These are phyloP conservation scores for Polyommatus icarus DNA, from an alignment of 2,888 invertebrate species.

Conservation along the genomic window DNA sequence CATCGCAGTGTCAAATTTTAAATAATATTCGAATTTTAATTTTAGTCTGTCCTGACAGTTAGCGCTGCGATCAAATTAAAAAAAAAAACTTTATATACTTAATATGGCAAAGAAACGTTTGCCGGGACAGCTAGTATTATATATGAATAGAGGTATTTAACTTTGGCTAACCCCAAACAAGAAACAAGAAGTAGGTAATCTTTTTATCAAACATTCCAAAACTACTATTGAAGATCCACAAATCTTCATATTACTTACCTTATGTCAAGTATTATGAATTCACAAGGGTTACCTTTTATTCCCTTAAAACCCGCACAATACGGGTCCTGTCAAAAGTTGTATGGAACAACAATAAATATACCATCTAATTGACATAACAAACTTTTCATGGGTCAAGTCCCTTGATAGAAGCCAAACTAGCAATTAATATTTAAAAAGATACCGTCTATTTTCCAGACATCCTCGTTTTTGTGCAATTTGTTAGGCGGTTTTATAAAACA, in stretches of 20 bases:
- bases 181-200: too few relatives aligned
- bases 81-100: too few relatives aligned
- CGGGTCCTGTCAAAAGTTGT: neutral
- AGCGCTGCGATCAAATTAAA: too few relatives aligned
- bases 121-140: too few relatives aligned
- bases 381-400: slow-evolving; percentile 19
- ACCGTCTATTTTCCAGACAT: slow-evolving; percentile 38
- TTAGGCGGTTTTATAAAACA: neutral
- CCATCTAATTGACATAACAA: slow-evolving; percentile 23
- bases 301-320: slow-evolving; percentile 5
- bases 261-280: slow-evolving; percentile 3
- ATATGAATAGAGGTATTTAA: too few relatives aligned
- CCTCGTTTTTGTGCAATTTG: slow-evolving; percentile 23
- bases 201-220: neutral
- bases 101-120: too few relatives aligned
- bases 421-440: slow-evolving; percentile 42
- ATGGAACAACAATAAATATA: slow-evolving; percentile 1
- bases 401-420: neutral
- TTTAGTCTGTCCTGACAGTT: too few relatives aligned
- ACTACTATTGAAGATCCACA: neutral
- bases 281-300: neutral
- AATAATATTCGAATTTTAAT: too few relatives aligned
- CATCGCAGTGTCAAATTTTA: too few relatives aligned
- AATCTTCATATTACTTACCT: neutral
- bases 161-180: too few relatives aligned